phyloP scores from a whole-genome alignment of 2,888 invertebrate species.

The Sialis fuliginosa region DNA sequence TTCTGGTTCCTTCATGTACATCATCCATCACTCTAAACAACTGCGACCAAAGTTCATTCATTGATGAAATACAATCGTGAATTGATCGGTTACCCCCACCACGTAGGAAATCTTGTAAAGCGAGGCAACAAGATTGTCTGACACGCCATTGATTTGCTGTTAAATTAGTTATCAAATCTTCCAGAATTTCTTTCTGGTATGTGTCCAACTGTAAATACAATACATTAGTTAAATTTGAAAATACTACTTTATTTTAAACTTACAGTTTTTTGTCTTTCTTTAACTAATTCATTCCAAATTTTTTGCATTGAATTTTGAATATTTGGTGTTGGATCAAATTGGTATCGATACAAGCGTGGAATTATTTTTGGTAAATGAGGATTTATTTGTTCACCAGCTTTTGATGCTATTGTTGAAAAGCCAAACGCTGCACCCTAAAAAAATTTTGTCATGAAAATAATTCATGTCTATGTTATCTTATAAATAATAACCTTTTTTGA shows the following conservation, averaged over 20 bases:
- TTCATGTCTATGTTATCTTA: not conserved
- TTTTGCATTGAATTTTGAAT: slow-evolving; percentile 86
- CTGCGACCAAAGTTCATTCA: slow-evolving; percentile 58
- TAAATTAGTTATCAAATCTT: slow-evolving; percentile 63
- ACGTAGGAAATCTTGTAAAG: slow-evolving; percentile 67
- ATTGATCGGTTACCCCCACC: slow-evolving; percentile 28
- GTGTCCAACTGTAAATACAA: slow-evolving; percentile 43
- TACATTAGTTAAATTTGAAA: not conserved
- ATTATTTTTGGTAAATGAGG: slow-evolving; percentile 71
- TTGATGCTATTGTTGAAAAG: slow-evolving; percentile 68
- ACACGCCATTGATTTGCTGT: slow-evolving; percentile 78
- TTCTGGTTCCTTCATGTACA: slow-evolving; percentile 73
- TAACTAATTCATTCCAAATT: slow-evolving; percentile 84
- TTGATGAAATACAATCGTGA: slow-evolving; percentile 21
- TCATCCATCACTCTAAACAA: slow-evolving; percentile 88
- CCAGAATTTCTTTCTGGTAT: slow-evolving; percentile 63
- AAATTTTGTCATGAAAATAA: not conserved
- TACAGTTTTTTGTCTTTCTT: slow-evolving; percentile 68
- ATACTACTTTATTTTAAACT: slow-evolving; percentile 15
- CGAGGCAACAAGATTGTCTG: slow-evolving; percentile 79
- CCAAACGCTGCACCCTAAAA: slow-evolving; percentile 74
- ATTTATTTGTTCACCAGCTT: slow-evolving; percentile 68
- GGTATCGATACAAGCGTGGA: slow-evolving; percentile 75
- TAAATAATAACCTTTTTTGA: slow-evolving; percentile 52
- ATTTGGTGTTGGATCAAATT: slow-evolving; percentile 84